Conservation (phyloP, 2,113 vertebrate species). For the Thryonomys swinderianus region DNA sequence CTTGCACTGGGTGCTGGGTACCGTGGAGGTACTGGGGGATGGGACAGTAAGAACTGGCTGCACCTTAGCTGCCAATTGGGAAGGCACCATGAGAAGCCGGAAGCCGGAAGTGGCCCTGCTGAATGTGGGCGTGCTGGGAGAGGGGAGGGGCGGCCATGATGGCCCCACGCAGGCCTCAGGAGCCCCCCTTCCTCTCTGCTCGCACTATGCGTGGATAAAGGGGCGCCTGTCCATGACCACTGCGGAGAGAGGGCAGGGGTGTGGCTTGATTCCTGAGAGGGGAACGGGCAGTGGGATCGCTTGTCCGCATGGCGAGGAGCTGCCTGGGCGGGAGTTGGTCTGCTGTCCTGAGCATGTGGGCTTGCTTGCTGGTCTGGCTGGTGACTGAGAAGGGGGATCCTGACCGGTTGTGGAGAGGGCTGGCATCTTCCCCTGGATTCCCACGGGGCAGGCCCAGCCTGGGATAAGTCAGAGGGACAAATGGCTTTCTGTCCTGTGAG, state of each 20-base stretch:
- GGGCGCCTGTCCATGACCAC: rapidly evolving
- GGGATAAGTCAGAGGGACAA: neutral
- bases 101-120: neutral
- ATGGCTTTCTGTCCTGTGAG: neutral
- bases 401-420: no score
- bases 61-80: rapidly evolving
- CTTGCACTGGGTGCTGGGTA: rapidly evolving
- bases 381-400: neutral
- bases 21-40: rapidly evolving
- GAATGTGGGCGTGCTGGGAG: neutral
- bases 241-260: rapidly evolving
- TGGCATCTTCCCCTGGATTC: neutral
- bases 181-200: neutral
- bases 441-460: neutral
- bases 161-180: no score
- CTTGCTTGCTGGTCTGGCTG: neutral
- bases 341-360: rapidly evolving
- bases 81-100: rapidly evolving
- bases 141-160: rapidly evolving
- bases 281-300: rapidly evolving
- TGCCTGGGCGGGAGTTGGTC: rapidly evolving
- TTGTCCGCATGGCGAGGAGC: rapidly evolving
- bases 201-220: neutral
- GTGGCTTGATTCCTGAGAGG: neutral
- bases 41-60: rapidly evolving